These are phyloP conservation scores for Puffinus mauretanicus DNA, from an alignment of 2,113 vertebrate species.

Conservation along the genomic window DNA sequence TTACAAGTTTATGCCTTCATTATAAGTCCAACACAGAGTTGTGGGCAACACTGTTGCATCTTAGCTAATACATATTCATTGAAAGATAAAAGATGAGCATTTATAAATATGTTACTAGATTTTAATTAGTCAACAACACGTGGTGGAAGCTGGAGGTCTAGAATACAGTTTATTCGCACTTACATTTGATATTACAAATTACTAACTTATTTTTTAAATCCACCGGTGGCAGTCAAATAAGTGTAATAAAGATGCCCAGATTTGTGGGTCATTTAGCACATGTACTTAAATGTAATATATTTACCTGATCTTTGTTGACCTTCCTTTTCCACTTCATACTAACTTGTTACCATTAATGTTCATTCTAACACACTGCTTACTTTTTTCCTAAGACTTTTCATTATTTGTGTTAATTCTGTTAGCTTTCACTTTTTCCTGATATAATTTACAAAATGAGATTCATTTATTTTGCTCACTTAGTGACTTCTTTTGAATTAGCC, in stretches of 20 bases:
- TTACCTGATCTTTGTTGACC: not conserved
- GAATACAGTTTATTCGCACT: not conserved
- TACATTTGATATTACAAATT: not conserved
- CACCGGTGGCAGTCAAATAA: not conserved
- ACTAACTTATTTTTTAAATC: not conserved
- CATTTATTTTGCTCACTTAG: not conserved
- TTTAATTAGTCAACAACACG: not conserved
- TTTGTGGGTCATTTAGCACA: not conserved
- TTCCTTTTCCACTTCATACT: not conserved
- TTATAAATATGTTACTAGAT: not conserved
- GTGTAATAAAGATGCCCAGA: not conserved
- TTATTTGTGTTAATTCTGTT: not conserved
- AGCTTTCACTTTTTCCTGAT: not conserved
- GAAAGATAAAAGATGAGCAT: not conserved
- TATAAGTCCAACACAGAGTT: not conserved
- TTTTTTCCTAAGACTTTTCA: not conserved
- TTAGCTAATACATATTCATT: not conserved
- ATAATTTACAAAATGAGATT: not conserved
- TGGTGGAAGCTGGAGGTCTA: not conserved
- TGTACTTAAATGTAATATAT: not conserved
- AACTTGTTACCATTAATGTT: not conserved
- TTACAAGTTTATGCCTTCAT: conserved; percentile 4
- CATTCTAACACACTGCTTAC: not conserved
- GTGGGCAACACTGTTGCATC: not conserved
- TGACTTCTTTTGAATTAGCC: not conserved